Base-by-base conservation (phyloP, 2,888 invertebrate genomes). In the Gryllus longicercus region DNA sequence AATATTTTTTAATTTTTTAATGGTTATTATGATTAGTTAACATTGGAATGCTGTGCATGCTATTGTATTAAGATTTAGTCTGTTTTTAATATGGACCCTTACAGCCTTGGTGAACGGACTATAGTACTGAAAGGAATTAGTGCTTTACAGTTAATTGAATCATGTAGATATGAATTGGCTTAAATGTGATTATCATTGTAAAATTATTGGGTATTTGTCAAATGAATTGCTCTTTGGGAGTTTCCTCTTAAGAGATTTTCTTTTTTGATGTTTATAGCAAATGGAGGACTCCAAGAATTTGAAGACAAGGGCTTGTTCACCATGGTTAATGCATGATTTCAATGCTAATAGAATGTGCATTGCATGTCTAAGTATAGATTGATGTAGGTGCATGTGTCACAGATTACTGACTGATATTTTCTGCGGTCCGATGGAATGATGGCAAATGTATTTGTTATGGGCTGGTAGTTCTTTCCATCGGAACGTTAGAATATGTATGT, bases 1-100 rank as follows among this genome's bases (percentile, higher is more conserved):
- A 63, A 63, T 63, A 63, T 63, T 63, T 63, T 63, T 63, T 63
- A 63, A 63, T 63, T 63, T 63, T 63, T 63, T 63, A 63, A 63
- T 63, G 63, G 63, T 63, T 63, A 63, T 63, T 63, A 63, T 63
- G 63, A 63, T 63, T 63, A 63, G 63, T 63, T 63, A 63, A 63
- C 63, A 63, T 63, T 63, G 63, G 63, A 63, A 63, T 63, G 63
- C 63, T 63, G 14, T 63, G 63, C 63, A 63, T 63, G 63, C n/a
- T 38, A 38, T 14, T 63, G 63, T 63, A 63, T 63, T 63, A 63
- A 14, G n/a, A 18, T 63, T 63, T 63, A 63, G 63, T 16, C n/a
- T 63, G n/a, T 63, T 63, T 18, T 63, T 63, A 14, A 63, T 63
- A 18, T 38, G 4, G 5, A 5, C 38, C 38, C 38, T 38, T 38